These are phyloP conservation scores for Lepidurus packardi DNA, from an alignment of 1,140 invertebrate species.

Conservation along the genomic window DNA sequence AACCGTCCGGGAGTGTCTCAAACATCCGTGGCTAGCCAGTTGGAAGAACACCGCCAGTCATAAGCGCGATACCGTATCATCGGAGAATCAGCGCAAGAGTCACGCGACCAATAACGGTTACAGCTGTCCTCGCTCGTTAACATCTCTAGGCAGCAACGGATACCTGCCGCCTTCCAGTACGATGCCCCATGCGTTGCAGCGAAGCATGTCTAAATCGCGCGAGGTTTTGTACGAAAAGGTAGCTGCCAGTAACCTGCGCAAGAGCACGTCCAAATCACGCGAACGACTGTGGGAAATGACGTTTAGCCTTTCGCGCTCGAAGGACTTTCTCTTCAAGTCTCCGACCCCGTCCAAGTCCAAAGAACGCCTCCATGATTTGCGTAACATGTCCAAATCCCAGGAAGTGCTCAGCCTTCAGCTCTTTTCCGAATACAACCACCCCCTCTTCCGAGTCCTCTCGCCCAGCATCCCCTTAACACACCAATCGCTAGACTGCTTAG, in stretches of 20 bases:
- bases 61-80: slow-evolving; percentile 34
- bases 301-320: slow-evolving; percentile 35
- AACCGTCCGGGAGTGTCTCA: slow-evolving; percentile 53
- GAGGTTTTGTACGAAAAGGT: slow-evolving; percentile 49
- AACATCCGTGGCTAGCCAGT: slow-evolving; percentile 54
- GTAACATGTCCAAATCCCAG: slow-evolving; percentile 52
- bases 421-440: slow-evolving; percentile 16
- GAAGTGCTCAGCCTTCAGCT: slow-evolving; percentile 45
- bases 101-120: slow-evolving; percentile 8
- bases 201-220: slow-evolving; percentile 45
- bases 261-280: slow-evolving; percentile 46
- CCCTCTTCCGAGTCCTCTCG: slow-evolving; percentile 7
- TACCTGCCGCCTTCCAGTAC: slow-evolving; percentile 25
- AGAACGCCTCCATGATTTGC: slow-evolving; percentile 52
- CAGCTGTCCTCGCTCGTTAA: slow-evolving; percentile 29
- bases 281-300: slow-evolving; percentile 44
- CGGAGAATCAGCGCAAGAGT: slow-evolving; percentile 33
- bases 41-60: slow-evolving; percentile 33
- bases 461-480: slow-evolving; percentile 27
- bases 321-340: slow-evolving; percentile 36
- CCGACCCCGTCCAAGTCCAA: slow-evolving; percentile 42
- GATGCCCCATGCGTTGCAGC: slow-evolving; percentile 39
- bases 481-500: slow-evolving; percentile 28
- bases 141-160: slow-evolving; percentile 29
- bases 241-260: slow-evolving; percentile 45